Evolutionary conservation across 1,140 invertebrate species (phyloP).

Genomic region (Diachasmimorpha longicaudata): DNA sequence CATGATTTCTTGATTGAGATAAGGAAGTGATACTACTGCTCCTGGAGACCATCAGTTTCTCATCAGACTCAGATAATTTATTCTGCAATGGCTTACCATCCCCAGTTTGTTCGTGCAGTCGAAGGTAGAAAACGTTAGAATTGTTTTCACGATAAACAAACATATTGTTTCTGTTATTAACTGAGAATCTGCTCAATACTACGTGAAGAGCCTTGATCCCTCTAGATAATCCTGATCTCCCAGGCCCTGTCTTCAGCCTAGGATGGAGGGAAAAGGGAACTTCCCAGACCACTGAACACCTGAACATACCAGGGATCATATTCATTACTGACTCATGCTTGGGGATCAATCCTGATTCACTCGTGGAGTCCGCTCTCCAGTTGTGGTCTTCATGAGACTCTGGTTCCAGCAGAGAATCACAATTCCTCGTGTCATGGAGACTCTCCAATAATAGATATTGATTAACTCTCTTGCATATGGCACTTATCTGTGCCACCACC

Average conservation of each 20-base stretch:
- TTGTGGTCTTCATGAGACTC: constrained; percentile 68
- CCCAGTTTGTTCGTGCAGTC: constrained; percentile 57
- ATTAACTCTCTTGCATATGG: constrained; percentile 74
- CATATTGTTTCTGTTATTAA: constrained; percentile 81
- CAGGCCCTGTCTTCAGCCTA: constrained; percentile 71
- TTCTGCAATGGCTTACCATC: constrained; percentile 55
- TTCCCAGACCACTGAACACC: constrained; percentile 77
- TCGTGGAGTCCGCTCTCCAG: constrained; percentile 39
- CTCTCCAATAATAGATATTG: constrained; percentile 75
- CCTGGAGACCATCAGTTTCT: constrained; percentile 57
- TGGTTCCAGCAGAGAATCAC: constrained; percentile 73
- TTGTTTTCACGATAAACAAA: constrained; percentile 77
- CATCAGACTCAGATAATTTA: constrained; percentile 58
- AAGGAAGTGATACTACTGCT: constrained; percentile 58
- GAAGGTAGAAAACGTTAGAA: constrained; percentile 75
- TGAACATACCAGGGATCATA: constrained; percentile 70
- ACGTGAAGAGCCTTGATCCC: constrained; percentile 71
- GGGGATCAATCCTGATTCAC: constrained; percentile 22
- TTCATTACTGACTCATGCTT: constrained; percentile 38
- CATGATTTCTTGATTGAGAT: constrained; percentile 46
- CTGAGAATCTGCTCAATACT: constrained; percentile 75
- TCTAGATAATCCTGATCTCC: constrained; percentile 67
- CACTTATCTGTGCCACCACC: constrained; percentile 66
- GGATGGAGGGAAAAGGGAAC: constrained; percentile 76
- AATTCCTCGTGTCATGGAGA: constrained; percentile 74